phyloP scores from a whole-genome alignment of 2,113 vertebrate species.

The Opisthocomus hoazin region DNA sequence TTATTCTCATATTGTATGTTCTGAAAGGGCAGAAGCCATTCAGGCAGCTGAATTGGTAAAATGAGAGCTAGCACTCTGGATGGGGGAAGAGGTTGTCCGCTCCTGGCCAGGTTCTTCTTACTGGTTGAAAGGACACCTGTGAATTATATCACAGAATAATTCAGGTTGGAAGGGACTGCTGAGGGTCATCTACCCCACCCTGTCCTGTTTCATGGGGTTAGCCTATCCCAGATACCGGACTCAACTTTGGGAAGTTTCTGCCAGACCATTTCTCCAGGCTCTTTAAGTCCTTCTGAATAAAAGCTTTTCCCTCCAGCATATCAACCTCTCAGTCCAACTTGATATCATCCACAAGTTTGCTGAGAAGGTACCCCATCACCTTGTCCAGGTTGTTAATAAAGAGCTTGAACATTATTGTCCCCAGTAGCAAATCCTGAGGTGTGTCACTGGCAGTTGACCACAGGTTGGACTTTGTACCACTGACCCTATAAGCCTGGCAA shows the following conservation, averaged over 20 bases:
- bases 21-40: background rate
- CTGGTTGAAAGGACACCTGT: background rate
- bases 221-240: no score
- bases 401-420: background rate
- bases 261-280: background rate
- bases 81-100: background rate
- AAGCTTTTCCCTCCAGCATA: background rate
- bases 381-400: background rate
- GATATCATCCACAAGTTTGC: background rate
- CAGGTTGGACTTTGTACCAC: background rate
- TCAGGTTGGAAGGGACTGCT: background rate
- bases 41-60: background rate
- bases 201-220: background rate
- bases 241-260: background rate
- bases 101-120: background rate
- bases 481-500: background rate
- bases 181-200: background rate
- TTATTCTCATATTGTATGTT: background rate
- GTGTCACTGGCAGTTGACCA: rapidly evolving
- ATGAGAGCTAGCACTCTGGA: background rate
- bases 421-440: rapidly evolving
- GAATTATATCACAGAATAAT: background rate
- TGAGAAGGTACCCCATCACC: rapidly evolving
- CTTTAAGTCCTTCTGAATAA: background rate
- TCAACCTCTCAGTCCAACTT: rapidly evolving